Evolutionary conservation across 2,113 vertebrate genomes (phyloP).

Genomic region (Psittacus erithacus): DNA sequence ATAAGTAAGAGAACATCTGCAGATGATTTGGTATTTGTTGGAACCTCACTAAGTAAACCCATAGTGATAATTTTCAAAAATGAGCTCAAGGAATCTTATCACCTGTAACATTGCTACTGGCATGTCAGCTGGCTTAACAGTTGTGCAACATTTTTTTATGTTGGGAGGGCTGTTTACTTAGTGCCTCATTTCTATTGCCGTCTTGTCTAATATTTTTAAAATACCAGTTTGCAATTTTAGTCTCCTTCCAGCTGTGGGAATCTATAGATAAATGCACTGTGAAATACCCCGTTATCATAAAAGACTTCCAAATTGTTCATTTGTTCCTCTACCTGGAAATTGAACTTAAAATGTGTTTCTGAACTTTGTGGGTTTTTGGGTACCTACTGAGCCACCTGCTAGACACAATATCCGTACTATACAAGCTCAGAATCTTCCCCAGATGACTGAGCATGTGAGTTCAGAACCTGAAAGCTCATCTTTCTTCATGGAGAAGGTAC

Average conservation of each 20-base stretch:
- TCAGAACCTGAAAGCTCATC: neutral
- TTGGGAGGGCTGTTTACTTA: neutral
- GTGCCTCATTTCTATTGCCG: neutral
- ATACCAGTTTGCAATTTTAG: neutral
- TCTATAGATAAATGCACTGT: neutral
- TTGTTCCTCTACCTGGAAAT: neutral
- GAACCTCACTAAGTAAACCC: neutral
- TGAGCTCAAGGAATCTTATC: neutral
- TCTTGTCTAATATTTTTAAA: neutral
- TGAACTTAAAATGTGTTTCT: neutral
- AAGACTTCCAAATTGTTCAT: neutral
- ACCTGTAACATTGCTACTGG: neutral
- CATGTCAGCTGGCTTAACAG: neutral
- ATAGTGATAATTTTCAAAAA: neutral
- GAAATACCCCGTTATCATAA: neutral
- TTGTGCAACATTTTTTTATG: neutral
- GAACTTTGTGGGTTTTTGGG: neutral
- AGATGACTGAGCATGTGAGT: neutral
- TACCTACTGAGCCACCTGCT: neutral
- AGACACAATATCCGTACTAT: neutral
- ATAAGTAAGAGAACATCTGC: neutral
- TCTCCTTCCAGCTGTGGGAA: neutral
- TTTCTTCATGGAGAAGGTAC: neutral
- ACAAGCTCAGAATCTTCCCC: neutral
- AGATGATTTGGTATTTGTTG: neutral